Evolutionary conservation across 2,888 invertebrate genomes (phyloP).

Genomic region (Pristionchus mayeri): DNA sequence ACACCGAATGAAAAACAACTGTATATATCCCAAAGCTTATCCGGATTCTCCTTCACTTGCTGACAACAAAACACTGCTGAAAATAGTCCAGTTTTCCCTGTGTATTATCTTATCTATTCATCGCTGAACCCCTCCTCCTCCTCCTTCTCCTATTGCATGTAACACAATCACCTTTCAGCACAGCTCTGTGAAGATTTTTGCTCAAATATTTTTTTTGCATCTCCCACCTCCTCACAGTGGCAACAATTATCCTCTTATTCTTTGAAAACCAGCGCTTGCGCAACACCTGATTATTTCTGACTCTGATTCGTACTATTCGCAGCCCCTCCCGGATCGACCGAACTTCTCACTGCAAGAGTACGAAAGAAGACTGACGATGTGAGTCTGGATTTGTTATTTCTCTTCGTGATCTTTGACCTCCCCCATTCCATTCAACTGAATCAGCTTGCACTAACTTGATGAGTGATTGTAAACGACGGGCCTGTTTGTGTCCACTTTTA

Average conservation of each 20-base stretch:
- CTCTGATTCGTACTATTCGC: too few species aligned
- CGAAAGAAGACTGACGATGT: conserved; percentile 29
- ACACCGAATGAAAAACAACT: too few species aligned
- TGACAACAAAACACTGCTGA: too few species aligned
- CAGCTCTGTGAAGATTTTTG: too few species aligned
- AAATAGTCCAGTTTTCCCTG: too few species aligned
- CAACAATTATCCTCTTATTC: too few species aligned
- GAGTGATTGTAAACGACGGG: background rate
- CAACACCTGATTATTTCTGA: too few species aligned
- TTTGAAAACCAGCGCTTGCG: too few species aligned
- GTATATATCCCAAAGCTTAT: too few species aligned
- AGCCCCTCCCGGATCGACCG: conserved; percentile 23
- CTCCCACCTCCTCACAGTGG: background rate
- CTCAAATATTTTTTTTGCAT: too few species aligned
- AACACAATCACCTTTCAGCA: background rate
- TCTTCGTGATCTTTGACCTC: conserved; percentile 4
- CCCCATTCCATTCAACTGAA: background rate
- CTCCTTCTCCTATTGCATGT: conserved; percentile 11
- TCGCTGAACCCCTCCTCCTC: background rate
- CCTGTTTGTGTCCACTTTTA: background rate
- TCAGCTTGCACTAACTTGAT: conserved; percentile 3
- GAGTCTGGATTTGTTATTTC: conserved; percentile 17
- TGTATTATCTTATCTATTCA: conserved; percentile 20
- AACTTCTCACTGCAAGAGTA: background rate
- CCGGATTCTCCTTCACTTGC: too few species aligned